Percentiles rank a stretch among this genome's conserved stretches.
Evolutionary conservation across 64 coral and sea anemone genomes (phyloP).

Genomic region (Stichodactyla mertensii): DNA sequence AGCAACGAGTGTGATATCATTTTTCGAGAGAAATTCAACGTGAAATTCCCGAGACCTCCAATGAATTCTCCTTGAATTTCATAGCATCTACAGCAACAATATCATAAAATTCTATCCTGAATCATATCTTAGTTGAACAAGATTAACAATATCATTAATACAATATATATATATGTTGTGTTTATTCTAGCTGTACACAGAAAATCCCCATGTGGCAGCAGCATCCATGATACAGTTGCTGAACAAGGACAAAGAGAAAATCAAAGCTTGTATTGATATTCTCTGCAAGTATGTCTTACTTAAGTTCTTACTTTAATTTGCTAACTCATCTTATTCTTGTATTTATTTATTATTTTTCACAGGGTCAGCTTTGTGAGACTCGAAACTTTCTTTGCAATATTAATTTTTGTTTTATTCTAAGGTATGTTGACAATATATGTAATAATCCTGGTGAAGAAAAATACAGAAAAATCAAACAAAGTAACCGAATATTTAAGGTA

Average conservation of each 20-base stretch:
- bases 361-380: neutral
- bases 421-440: slow-evolving; percentile 93
- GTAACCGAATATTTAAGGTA: slow-evolving; percentile 95
- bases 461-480: slow-evolving; percentile 79
- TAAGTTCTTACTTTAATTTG: no score
- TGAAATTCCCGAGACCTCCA: no score
- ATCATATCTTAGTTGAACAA: no score
- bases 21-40: no score
- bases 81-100: no score
- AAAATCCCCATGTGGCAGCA: slow-evolving; percentile 37
- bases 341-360: neutral
- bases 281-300: slow-evolving; percentile 51
- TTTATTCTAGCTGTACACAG: slow-evolving; percentile 37
- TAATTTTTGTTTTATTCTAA: neutral
- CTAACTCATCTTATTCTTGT: neutral
- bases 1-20: no score
- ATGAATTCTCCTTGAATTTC: no score
- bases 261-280: slow-evolving; percentile 61
- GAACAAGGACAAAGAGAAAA: slow-evolving; percentile 54
- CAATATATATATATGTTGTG: neutral
- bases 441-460: slow-evolving; percentile 91
- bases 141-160: no score
- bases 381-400: neutral
- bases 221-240: slow-evolving; percentile 59
- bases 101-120: no score